phyloP scores from a whole-genome alignment of 1,140 invertebrate genomes.

The Gonatopus flavifemur region DNA sequence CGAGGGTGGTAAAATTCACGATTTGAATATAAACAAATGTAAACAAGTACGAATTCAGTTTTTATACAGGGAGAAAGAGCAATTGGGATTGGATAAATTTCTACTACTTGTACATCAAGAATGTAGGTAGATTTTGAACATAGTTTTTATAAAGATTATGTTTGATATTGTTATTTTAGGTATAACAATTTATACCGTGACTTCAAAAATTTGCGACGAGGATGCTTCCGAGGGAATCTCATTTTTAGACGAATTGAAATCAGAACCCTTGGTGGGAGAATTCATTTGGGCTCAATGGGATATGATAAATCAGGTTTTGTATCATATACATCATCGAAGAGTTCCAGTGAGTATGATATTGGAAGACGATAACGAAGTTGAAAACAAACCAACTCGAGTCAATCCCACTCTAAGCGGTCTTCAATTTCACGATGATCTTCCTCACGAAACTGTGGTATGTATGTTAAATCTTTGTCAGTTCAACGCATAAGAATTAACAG shows the following conservation, averaged over 20 bases:
- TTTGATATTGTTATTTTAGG: slow-evolving; percentile 23
- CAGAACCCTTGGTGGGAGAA: slow-evolving; percentile 68
- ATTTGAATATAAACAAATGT: slow-evolving; percentile 56
- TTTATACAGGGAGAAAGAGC: slow-evolving; percentile 71
- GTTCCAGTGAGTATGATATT: slow-evolving; percentile 67
- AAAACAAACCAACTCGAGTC: slow-evolving; percentile 55
- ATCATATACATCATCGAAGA: slow-evolving; percentile 76
- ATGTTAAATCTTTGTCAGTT: neutral
- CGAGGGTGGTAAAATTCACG: slow-evolving; percentile 55
- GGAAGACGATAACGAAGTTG: slow-evolving; percentile 64
- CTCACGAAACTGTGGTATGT: slow-evolving; percentile 81
- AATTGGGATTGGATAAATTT: slow-evolving; percentile 68
- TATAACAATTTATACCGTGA: slow-evolving; percentile 45
- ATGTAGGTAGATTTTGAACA: slow-evolving; percentile 61
- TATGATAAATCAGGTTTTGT: slow-evolving; percentile 72
- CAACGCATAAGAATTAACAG: neutral
- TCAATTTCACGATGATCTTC: slow-evolving; percentile 81
- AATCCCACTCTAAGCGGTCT: slow-evolving; percentile 75
- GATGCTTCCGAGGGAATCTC: slow-evolving; percentile 28
- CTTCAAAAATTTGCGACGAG: slow-evolving; percentile 27
- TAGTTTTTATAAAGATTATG: slow-evolving; percentile 1
- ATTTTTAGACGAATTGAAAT: slow-evolving; percentile 54
- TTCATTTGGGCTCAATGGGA: slow-evolving; percentile 86
- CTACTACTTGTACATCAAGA: slow-evolving; percentile 77
- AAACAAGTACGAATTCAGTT: slow-evolving; percentile 79